Conservation (phyloP, 2,113 vertebrate species). For the Clarias macrocephalus region DNA sequence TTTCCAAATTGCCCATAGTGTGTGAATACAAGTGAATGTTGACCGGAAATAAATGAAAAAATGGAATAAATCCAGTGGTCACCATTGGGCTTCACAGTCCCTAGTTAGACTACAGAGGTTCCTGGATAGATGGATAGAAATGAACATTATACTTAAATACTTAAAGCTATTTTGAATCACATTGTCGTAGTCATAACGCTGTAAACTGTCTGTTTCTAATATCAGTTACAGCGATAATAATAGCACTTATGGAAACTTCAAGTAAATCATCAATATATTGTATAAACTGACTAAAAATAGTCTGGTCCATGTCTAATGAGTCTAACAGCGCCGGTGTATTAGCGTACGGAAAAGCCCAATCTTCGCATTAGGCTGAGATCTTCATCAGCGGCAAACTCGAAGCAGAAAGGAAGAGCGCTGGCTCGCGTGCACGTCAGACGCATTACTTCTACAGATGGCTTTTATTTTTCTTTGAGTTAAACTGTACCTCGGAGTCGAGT, state of each 20-base stretch:
- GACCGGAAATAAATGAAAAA: too few relatives aligned
- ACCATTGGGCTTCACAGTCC: too few relatives aligned
- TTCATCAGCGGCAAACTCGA: slow-evolving; percentile 33
- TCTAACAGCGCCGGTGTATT: slow-evolving; percentile 9
- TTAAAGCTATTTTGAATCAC: too few relatives aligned
- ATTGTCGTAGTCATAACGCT: neutral
- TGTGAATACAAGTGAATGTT: too few relatives aligned
- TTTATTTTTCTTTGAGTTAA: slow-evolving; percentile 56
- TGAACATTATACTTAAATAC: too few relatives aligned
- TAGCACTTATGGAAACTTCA: neutral
- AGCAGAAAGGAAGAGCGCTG: slow-evolving; percentile 35
- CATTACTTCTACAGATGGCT: slow-evolving; percentile 59
- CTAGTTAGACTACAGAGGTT: too few relatives aligned
- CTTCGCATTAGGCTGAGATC: slow-evolving; percentile 15
- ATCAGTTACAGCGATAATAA: neutral
- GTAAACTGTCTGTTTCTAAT: neutral
- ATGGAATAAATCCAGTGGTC: too few relatives aligned
- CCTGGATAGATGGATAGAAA: too few relatives aligned
- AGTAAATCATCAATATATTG: neutral
- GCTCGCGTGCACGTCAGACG: slow-evolving; percentile 40
- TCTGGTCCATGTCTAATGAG: neutral
- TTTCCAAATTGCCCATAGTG: too few relatives aligned
- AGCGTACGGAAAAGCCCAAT: slow-evolving; percentile 8
- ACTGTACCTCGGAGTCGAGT: slow-evolving; percentile 46
- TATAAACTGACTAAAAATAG: neutral